These are phyloP conservation scores for Pegea sp. DNA, from an alignment of 23 tunicate genomes.

Conservation along the genomic window DNA sequence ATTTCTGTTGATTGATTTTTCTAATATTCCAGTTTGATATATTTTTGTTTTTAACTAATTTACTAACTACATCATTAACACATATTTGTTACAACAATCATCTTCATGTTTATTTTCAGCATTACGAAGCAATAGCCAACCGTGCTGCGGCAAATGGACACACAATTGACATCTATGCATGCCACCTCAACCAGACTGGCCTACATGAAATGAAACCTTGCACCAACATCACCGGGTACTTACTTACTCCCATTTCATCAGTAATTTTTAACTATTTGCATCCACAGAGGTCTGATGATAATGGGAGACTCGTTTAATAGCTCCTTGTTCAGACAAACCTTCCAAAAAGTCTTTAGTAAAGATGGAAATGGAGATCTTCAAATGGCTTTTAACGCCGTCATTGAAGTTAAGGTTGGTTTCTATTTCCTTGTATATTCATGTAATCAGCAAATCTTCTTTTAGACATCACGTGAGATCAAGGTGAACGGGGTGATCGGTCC, in stretches of 20 bases:
- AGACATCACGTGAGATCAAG: slow-evolving; percentile 47
- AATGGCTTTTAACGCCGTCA: slow-evolving; percentile 87
- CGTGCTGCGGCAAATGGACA: slow-evolving; percentile 90
- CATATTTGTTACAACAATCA: too few species aligned
- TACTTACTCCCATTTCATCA: neutral
- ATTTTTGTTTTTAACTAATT: too few species aligned
- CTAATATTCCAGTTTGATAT: too few species aligned
- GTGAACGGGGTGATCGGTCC: slow-evolving; percentile 94
- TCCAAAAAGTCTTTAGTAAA: slow-evolving; percentile 71
- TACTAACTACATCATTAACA: too few species aligned
- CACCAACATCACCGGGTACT: slow-evolving; percentile 74
- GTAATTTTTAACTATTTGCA: neutral
- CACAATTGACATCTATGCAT: slow-evolving; percentile 85
- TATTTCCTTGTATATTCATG: neutral
- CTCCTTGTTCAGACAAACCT: slow-evolving; percentile 89
- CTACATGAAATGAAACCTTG: slow-evolving; percentile 92
- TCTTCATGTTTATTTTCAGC: slow-evolving; percentile 13
- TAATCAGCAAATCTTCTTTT: neutral
- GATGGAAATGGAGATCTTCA: slow-evolving; percentile 77
- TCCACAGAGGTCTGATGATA: slow-evolving; percentile 70
- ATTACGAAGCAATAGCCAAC: slow-evolving; percentile 84
- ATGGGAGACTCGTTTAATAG: slow-evolving; percentile 92
- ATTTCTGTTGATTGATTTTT: too few species aligned
- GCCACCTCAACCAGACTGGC: slow-evolving; percentile 92
- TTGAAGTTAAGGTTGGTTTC: slow-evolving; percentile 74